Percentiles rank a stretch among this genome's conserved stretches.
Evolutionary conservation across 2,888 invertebrate genomes (phyloP).

Genomic region (Xanthorhoe spadicearia): DNA sequence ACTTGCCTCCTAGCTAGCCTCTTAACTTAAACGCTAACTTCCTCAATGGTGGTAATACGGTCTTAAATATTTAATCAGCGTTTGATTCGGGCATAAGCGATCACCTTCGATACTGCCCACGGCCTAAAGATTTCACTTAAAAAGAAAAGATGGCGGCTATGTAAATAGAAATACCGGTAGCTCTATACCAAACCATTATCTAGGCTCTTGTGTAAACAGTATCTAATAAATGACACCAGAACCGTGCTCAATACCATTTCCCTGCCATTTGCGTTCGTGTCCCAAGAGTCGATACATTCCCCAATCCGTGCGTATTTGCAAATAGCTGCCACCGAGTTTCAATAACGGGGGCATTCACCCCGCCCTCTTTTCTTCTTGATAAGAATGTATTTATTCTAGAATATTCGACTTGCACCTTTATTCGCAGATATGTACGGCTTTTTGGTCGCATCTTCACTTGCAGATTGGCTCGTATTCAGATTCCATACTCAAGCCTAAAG

Average conservation of each 20-base stretch:
- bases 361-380: conserved; percentile 24
- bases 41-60: too few species aligned
- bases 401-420: background rate
- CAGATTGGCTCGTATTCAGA: too few species aligned
- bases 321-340: conserved; percentile 34
- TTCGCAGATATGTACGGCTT: background rate
- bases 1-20: too few species aligned
- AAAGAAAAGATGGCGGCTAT: too few species aligned
- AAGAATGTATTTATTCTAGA: conserved; percentile 5
- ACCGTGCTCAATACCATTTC: conserved; percentile 6
- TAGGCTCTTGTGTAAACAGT: background rate
- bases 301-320: conserved; percentile 30
- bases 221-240: conserved; percentile 8
- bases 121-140: too few species aligned
- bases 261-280: conserved; percentile 7
- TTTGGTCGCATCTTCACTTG: too few species aligned
- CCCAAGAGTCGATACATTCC: conserved; percentile 18
- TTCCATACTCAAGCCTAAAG: too few species aligned
- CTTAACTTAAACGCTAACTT: too few species aligned
- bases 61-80: too few species aligned
- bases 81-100: too few species aligned
- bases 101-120: too few species aligned
- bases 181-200: background rate
- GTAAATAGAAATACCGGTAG: too few species aligned
- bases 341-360: conserved; percentile 37